Evolutionary conservation across 2,888 invertebrate genomes (phyloP), one percentile per base, ranked within the genome.

Genomic region (Mayetiola destructor): DNA sequence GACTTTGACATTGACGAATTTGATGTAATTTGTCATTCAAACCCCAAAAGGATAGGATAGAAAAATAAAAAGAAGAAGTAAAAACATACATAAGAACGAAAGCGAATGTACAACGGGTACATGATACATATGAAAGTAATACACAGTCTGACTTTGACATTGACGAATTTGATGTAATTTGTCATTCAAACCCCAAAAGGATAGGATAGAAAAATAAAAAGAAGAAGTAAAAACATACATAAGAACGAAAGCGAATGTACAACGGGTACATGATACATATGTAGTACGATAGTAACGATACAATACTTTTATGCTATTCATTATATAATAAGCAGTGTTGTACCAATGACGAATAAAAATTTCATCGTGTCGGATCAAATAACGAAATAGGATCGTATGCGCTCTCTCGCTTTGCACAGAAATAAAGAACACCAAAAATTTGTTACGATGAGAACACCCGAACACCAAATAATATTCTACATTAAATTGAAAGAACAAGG

Each of bases 1-100:
- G 73, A 72, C 72, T 72, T 72, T 72, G 72, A 72, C 72, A 70
- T 72, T 72, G 73, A 72, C 71, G 72, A 66, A 72, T 72, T 69
- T 66, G 61, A 64, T 64, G 68, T 64, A 68, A 72, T 72, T 72
- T 72, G 68, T 72, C 72, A 72, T 72, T 68, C 30, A 53, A 62
- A 65, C 64, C 67, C 69, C 70, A 68, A 67, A 66, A 65, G 66
- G 64, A 64, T 63, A 64, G 61, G 63, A 27, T 35, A 21, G 42
- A 32, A 27, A 12, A 57, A 53, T 29, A 53, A 32, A 9, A 32
- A 32, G 6, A 53, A 3, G 53, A 53, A 18, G 29, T 29, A 16
- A 32, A 32, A 9, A 32, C 12, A 32, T 32, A 32, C 12, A 32
- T 32, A 32, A 9, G 12, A 9, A 32, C 12, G 12, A 32, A 9